Conservation (phyloP, 2,797 vertebrate species). For the Carcharodon carcharias region DNA sequence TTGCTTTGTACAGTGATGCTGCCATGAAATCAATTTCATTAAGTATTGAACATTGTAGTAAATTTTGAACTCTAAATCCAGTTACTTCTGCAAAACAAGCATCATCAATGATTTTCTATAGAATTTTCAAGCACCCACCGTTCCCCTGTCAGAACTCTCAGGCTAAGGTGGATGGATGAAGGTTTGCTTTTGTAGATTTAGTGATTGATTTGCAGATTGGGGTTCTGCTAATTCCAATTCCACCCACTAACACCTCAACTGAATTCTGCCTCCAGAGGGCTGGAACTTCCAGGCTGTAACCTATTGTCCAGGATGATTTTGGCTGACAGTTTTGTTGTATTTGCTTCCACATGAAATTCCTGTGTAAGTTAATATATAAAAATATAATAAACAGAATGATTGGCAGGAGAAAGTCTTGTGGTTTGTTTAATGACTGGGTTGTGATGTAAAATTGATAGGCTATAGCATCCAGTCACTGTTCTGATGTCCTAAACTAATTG, state of each 20-base stretch:
- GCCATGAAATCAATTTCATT: not conserved
- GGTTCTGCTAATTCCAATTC: not conserved
- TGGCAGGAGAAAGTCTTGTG: not conserved
- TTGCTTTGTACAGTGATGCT: not conserved
- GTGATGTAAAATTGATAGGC: not conserved
- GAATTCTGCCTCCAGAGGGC: not conserved
- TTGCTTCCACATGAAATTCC: not conserved
- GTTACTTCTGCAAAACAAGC: not conserved
- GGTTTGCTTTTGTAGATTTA: no score
- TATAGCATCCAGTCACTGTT: not conserved
- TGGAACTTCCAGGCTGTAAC: not conserved
- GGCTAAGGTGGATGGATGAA: no score
- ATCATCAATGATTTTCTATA: not conserved
- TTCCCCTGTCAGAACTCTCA: not conserved
- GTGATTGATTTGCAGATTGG: not conserved
- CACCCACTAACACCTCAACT: not conserved
- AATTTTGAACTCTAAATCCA: not conserved
- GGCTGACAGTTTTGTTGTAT: not conserved
- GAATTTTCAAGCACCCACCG: not conserved
- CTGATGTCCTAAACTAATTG: not conserved
- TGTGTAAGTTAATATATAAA: not conserved
- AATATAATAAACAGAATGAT: not conserved
- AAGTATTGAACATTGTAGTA: not conserved
- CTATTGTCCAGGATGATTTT: not conserved
- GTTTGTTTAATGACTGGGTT: not conserved